Evolutionary conservation across 2,888 invertebrate species (phyloP).

Genomic region (Gnatocerus cornutus): DNA sequence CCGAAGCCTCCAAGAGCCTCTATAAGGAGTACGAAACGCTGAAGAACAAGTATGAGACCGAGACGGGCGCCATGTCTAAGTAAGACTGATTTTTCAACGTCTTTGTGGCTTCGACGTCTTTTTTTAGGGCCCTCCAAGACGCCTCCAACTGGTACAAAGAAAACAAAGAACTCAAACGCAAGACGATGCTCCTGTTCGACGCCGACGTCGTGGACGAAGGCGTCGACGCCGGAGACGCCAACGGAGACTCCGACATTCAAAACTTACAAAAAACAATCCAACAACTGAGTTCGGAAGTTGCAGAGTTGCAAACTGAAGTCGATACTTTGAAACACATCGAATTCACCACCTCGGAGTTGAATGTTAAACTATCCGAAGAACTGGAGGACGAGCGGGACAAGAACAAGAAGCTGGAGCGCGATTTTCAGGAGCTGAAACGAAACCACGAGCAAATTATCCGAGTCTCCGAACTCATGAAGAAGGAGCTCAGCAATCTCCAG

Average conservation of each 20-base stretch:
- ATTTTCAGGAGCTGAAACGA: slow-evolving; percentile 72
- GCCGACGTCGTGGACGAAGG: slow-evolving; percentile 75
- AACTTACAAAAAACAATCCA: slow-evolving; percentile 79
- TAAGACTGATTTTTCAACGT: slow-evolving; percentile 65
- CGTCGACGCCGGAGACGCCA: slow-evolving; percentile 70
- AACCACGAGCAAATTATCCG: slow-evolving; percentile 78
- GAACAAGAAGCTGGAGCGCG: slow-evolving; percentile 73
- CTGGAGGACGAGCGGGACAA: slow-evolving; percentile 72
- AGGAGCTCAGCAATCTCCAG: slow-evolving; percentile 78
- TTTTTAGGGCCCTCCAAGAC: slow-evolving; percentile 78
- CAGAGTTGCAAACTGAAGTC: slow-evolving; percentile 79
- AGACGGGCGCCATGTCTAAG: slow-evolving; percentile 83
- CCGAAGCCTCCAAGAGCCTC: slow-evolving; percentile 80
- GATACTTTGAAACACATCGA: slow-evolving; percentile 78
- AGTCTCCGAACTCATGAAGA: slow-evolving; percentile 79
- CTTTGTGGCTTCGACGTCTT: slow-evolving; percentile 22
- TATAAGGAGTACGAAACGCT: slow-evolving; percentile 84
- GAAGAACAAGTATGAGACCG: slow-evolving; percentile 82
- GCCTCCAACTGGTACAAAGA: slow-evolving; percentile 85
- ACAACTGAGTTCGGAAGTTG: slow-evolving; percentile 78
- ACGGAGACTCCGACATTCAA: slow-evolving; percentile 78
- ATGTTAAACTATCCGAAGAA: slow-evolving; percentile 75
- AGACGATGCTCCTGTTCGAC: slow-evolving; percentile 78
- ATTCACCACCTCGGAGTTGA: slow-evolving; percentile 81
- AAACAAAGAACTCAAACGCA: slow-evolving; percentile 81